phyloP scores from a whole-genome alignment of 1,140 invertebrate genomes.

The Idris sp. region DNA sequence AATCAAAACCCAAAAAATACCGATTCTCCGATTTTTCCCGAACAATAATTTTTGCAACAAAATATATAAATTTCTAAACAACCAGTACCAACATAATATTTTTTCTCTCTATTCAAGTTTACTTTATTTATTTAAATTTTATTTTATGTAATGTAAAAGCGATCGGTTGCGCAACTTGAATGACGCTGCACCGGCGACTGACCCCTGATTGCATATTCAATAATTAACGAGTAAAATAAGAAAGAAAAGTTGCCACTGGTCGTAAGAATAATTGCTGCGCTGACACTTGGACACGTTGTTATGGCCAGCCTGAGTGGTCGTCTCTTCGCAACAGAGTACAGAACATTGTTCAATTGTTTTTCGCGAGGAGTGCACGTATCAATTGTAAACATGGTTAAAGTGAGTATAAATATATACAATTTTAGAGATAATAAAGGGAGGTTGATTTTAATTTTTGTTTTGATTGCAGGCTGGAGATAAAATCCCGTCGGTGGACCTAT shows the following conservation, averaged over 20 bases:
- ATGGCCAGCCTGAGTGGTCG: conserved; percentile 44
- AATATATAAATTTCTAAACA: too few relatives aligned
- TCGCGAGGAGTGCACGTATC: conserved; percentile 66
- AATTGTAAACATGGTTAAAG: conserved; percentile 72
- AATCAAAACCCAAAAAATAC: too few relatives aligned
- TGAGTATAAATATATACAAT: conserved; percentile 48
- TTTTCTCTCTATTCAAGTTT: too few relatives aligned
- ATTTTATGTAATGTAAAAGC: not conserved
- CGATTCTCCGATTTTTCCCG: too few relatives aligned
- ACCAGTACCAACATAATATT: too few relatives aligned
- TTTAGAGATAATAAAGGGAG: not conserved
- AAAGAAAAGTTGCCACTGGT: not conserved
- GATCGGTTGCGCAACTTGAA: not conserved
- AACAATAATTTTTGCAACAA: too few relatives aligned
- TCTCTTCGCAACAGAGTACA: conserved; percentile 36
- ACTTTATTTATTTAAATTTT: too few relatives aligned
- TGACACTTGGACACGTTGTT: conserved; percentile 19
- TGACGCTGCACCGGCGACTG: not conserved
- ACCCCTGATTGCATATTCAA: conserved; percentile 1
- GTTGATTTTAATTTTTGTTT: conserved; percentile 19
- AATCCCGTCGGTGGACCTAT: conserved; percentile 88
- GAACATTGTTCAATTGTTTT: conserved; percentile 47
- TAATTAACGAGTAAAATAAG: conserved; percentile 2
- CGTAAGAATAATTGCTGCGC: conserved; percentile 8
- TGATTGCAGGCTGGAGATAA: conserved; percentile 87